Base-by-base conservation (phyloP, 2,797 vertebrate genomes). In the Tadarida brasiliensis region DNA sequence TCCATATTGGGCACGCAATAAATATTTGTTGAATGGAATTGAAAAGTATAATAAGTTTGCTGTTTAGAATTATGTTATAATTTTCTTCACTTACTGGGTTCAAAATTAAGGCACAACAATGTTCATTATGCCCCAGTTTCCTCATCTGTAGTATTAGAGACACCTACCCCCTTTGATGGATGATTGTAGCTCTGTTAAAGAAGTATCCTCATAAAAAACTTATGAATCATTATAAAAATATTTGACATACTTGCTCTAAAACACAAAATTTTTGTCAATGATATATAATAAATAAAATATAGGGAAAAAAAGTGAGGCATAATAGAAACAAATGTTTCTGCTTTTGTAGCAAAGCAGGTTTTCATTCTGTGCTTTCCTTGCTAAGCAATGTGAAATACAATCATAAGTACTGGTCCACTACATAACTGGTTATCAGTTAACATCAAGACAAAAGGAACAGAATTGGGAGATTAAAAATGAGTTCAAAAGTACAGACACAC, bases 21-120 rank as follows among this genome's bases (percentile, higher is more conserved):
- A 86, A 59, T 91, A 91, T 86, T 87, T 90, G 49, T 68, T 39
- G 8, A 94, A 65, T 65, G 10, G 2, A 91, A 94, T 73, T 82
- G 10, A 78, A 96, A 95, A 85, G 87, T 71, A 22, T 73, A 59
- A 77, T 59, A 85, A 7, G 0, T 6, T 67, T 95, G 5, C 16
- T 19, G 35, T 57, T 71, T 76, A 82, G 12, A 74, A 56, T 92
- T 76, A 26, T 28, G 78, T 84, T n/a, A 67, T 73, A n/a, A 6
- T n/a, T 84, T 89, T 76, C n/a, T 91, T 76, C 22, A 56, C n/a
- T 51, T 81, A 87, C 39, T 84, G 73, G 7, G 19, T 47, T 87
- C 35, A 87, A 35, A 89, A 56, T 77, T 87, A 77, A 94, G 84
- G 9, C 61, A 63, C 2, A 87, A 0, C 16, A 51, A 56, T 30